A percentile compares a stretch with the other conserved stretches of the same genome.
These are phyloP conservation scores for Agrotis puta DNA, from an alignment of 2,888 invertebrate genomes.

Conservation along the genomic window DNA sequence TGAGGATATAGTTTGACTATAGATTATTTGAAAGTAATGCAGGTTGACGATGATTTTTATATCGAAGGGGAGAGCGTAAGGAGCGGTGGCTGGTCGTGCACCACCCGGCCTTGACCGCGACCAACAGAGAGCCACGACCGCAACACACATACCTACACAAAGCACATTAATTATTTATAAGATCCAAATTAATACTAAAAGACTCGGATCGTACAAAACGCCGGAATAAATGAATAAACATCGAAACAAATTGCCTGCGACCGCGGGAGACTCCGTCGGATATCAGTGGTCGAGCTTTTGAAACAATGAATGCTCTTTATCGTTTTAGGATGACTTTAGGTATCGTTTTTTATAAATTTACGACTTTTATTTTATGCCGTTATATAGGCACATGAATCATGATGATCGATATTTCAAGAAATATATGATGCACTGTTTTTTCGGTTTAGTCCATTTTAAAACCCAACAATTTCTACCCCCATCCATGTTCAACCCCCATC, in stretches of 20 bases:
- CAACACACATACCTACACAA: constrained; percentile 74
- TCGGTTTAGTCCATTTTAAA: too few species aligned
- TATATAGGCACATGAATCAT: constrained; percentile 36
- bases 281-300: constrained; percentile 69
- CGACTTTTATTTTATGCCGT: constrained; percentile 52
- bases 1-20: background rate
- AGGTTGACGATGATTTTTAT: constrained; percentile 29
- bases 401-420: constrained; percentile 17
- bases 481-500: too few species aligned
- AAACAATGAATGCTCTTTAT: constrained; percentile 73
- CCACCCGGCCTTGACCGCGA: constrained; percentile 82
- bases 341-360: constrained; percentile 65
- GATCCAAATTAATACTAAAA: constrained; percentile 87
- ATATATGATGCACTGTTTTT: too few species aligned
- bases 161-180: constrained; percentile 87
- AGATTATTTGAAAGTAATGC: constrained; percentile 16
- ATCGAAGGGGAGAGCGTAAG: constrained; percentile 58
- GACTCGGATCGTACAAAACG: constrained; percentile 80
- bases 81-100: constrained; percentile 72
- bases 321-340: constrained; percentile 66
- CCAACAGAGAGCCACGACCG: constrained; percentile 74
- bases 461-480: too few species aligned
- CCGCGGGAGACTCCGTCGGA: constrained; percentile 61
- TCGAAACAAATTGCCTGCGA: constrained; percentile 82
- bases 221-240: constrained; percentile 87